These are phyloP conservation scores for Egretta garzetta DNA, from an alignment of 2,113 vertebrate genomes.

Conservation along the genomic window DNA sequence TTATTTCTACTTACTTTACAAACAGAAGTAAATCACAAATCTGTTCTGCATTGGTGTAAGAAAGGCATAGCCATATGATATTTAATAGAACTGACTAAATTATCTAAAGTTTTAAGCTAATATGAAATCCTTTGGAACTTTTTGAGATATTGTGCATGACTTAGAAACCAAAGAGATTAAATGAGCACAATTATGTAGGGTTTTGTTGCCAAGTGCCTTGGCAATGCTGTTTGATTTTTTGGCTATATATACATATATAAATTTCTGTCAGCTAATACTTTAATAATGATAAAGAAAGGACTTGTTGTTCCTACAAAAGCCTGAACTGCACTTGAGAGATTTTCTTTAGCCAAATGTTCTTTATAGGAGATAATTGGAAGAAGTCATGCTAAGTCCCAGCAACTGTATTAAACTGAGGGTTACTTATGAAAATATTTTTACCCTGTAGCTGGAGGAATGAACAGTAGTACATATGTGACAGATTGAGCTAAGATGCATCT, in stretches of 20 bases:
- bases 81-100: background rate
- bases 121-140: background rate
- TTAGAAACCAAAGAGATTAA: background rate
- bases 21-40: background rate
- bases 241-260: background rate
- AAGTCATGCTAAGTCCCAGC: background rate
- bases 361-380: background rate
- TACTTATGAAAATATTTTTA: background rate
- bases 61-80: background rate
- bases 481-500: background rate
- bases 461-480: background rate
- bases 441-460: background rate
- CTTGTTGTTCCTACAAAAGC: background rate
- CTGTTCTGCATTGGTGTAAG: background rate
- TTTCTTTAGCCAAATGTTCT: background rate
- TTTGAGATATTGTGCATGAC: background rate
- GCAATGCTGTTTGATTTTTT: background rate
- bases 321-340: background rate
- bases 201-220: background rate
- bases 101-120: background rate
- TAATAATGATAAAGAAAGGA: background rate
- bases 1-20: background rate
- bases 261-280: background rate
- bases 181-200: background rate
- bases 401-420: background rate